phyloP scores from a whole-genome alignment of 2,113 vertebrate species.

The Gopherus evgoodei region DNA sequence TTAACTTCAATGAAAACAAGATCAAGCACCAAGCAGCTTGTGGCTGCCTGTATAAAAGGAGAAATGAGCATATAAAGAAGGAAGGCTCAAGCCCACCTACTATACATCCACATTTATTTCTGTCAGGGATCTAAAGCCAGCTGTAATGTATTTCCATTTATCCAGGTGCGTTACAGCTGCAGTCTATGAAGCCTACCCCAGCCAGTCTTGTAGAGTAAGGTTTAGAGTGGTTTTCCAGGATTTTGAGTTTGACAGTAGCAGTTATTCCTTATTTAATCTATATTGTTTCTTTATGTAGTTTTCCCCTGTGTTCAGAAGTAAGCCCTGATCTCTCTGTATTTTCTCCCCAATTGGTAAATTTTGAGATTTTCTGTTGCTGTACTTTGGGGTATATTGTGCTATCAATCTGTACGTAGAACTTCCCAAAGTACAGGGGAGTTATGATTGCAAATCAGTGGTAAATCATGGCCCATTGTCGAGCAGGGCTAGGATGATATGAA shows the following conservation, averaged over 20 bases:
- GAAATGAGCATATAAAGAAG: neutral
- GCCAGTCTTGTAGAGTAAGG: neutral
- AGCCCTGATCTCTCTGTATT: neutral
- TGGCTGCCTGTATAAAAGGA: neutral
- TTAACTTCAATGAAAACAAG: neutral
- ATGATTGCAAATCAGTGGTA: neutral
- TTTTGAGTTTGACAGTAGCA: neutral
- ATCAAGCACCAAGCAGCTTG: neutral
- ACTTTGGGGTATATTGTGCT: neutral
- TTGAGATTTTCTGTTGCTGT: neutral
- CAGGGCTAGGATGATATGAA: neutral
- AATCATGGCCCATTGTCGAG: neutral
- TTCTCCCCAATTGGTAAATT: neutral
- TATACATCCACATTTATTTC: neutral
- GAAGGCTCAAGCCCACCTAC: neutral
- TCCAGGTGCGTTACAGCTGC: neutral
- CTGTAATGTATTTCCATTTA: neutral
- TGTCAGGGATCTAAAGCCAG: neutral
- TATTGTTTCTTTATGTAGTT: neutral
- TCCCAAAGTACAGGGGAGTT: neutral
- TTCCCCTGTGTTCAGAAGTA: neutral
- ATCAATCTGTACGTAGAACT: neutral
- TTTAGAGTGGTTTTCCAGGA: neutral
- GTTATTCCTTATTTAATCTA: neutral
- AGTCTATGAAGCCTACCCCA: neutral